These are phyloP conservation scores for Dryadula phaetusa DNA, from an alignment of 2,888 invertebrate genomes.

Conservation along the genomic window DNA sequence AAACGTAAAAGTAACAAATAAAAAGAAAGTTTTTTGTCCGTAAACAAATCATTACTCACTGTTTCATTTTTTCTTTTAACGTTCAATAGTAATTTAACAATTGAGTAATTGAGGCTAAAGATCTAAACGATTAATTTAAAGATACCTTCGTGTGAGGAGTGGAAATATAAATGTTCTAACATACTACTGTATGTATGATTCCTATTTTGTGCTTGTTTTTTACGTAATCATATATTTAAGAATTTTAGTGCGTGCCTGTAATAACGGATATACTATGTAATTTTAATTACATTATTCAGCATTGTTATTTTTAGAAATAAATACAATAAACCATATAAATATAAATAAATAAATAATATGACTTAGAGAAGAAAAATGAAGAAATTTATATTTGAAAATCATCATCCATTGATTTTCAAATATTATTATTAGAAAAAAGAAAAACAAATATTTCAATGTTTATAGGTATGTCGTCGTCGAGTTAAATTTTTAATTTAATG, in stretches of 20 bases:
- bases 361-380: too few relatives aligned
- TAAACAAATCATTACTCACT: slow-evolving; percentile 7
- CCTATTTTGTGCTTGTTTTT: background rate
- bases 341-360: too few relatives aligned
- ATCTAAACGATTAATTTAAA: slow-evolving; percentile 19
- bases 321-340: too few relatives aligned
- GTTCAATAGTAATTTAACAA: slow-evolving; percentile 12
- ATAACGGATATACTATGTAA: background rate
- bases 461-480: too few relatives aligned
- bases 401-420: too few relatives aligned
- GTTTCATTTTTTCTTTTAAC: slow-evolving; percentile 11
- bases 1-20: slow-evolving; percentile 4
- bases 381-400: too few relatives aligned
- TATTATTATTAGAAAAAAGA: too few relatives aligned
- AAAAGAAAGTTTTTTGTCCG: slow-evolving; percentile 12
- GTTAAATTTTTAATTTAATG: too few relatives aligned
- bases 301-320: too few relatives aligned
- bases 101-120: slow-evolving; percentile 21
- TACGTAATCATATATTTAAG: background rate
- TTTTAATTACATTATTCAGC: too few relatives aligned
- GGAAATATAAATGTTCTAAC: background rate
- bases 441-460: too few relatives aligned
- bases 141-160: background rate
- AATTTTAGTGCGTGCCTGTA: background rate
- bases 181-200: too few relatives aligned